A percentile compares a stretch with the other conserved stretches of the same genome.
Conservation (phyloP, 2,888 invertebrate species). For the Ypsolopha scabrella region DNA sequence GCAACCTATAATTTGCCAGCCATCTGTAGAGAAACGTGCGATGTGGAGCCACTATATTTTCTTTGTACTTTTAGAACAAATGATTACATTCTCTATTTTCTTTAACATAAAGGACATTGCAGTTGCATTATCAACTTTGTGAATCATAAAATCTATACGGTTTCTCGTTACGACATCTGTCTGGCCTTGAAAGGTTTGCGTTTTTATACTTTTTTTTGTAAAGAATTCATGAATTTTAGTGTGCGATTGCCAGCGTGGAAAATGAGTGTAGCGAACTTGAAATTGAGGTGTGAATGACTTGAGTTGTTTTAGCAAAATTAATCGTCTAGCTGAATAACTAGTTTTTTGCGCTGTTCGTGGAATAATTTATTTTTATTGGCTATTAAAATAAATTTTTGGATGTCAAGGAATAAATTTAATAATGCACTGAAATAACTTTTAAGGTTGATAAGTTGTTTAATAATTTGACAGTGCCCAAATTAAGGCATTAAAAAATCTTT, state of each 20-base stretch:
- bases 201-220: background rate
- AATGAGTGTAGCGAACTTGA: background rate
- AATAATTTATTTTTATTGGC: too few relatives aligned
- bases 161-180: background rate
- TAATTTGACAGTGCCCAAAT: too few relatives aligned
- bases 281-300: background rate
- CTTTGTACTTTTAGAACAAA: background rate
- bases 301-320: background rate
- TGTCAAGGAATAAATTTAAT: too few relatives aligned
- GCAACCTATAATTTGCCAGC: conserved; percentile 1
- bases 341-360: too few relatives aligned
- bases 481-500: too few relatives aligned
- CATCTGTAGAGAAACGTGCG: conserved; percentile 1
- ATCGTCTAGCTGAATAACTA: too few relatives aligned
- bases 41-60: background rate
- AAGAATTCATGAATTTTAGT: background rate
- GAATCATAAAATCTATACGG: background rate
- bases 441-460: too few relatives aligned
- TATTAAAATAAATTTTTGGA: too few relatives aligned
- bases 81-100: background rate
- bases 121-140: background rate
- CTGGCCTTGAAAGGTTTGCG: background rate
- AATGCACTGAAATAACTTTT: too few relatives aligned
- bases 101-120: background rate
- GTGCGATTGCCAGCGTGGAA: background rate